phyloP scores from a whole-genome alignment of 2,113 vertebrate genomes.

The Cyprinodon tularosa region DNA sequence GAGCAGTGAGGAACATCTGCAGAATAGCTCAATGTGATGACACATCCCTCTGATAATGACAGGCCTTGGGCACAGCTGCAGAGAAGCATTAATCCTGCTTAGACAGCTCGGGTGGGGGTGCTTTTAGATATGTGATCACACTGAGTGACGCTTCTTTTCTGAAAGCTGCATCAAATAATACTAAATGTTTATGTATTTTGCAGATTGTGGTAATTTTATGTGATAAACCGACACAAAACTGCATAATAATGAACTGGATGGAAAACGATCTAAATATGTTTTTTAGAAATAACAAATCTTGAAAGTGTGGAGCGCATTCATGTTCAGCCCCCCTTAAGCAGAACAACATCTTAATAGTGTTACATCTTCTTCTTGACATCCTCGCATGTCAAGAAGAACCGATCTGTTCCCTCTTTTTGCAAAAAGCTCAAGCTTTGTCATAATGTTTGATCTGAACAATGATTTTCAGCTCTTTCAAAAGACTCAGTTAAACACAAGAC shows the following conservation, averaged over 20 bases:
- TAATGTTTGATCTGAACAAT: neutral
- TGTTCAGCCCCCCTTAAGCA: no score
- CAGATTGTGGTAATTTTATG: neutral
- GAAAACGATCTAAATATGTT: no score
- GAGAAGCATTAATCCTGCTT: conserved; percentile 40
- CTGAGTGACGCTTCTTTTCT: neutral
- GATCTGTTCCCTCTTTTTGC: no score
- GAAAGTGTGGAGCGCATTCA: no score
- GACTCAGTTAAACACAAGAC: neutral
- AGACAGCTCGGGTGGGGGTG: conserved; percentile 9
- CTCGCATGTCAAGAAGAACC: no score
- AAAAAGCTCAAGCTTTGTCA: no score
- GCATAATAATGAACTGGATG: neutral
- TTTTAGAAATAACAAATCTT: no score
- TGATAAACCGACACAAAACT: neutral
- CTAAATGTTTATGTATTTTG: no score
- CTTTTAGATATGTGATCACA: neutral
- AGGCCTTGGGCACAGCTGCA: conserved; percentile 72
- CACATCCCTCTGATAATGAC: conserved; percentile 74
- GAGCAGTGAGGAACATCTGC: conserved; percentile 69
- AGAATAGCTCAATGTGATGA: conserved; percentile 59
- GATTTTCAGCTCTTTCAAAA: neutral
- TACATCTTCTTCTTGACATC: no score
- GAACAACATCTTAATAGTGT: no score
- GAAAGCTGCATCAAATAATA: neutral